Evolutionary conservation across 2,888 invertebrate genomes (phyloP).

Genomic region (Drosophila niveifrons): DNA sequence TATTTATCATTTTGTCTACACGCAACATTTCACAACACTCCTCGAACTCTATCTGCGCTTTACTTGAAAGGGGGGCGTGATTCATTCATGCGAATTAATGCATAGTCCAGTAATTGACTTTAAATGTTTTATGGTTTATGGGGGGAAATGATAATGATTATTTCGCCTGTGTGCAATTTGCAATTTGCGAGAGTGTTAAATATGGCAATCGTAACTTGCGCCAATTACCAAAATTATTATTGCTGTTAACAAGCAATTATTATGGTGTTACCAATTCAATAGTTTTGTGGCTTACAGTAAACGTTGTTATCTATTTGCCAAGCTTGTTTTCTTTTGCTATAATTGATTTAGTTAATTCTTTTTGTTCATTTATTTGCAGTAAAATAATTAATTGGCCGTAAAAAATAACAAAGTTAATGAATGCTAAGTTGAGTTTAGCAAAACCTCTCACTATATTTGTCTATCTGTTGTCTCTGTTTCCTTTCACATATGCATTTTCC

Average conservation of each 20-base stretch:
- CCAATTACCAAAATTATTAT: constrained; percentile 13
- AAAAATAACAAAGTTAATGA: no score
- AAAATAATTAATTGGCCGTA: no score
- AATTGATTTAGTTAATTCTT: not conserved
- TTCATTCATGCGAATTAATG: constrained; percentile 24
- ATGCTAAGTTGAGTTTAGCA: no score
- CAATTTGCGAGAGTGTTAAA: constrained; percentile 17
- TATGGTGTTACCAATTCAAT: constrained; percentile 7
- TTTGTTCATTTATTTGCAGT: no score
- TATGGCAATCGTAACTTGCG: constrained; percentile 1
- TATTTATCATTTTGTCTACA: constrained; percentile 15
- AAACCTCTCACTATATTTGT: not conserved
- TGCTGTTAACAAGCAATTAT: constrained; percentile 13
- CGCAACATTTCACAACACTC: not conserved
- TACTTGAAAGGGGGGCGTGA: constrained; percentile 4
- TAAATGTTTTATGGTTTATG: constrained; percentile 35
- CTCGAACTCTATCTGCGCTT: not conserved
- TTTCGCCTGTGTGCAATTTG: constrained; percentile 22
- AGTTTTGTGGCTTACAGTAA: not conserved
- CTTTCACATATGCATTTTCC: constrained; percentile 20
- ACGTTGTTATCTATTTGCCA: not conserved
- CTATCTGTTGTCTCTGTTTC: not conserved
- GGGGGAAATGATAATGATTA: constrained; percentile 10
- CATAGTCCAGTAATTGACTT: constrained; percentile 38
- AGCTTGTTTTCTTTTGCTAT: not conserved